phyloP scores from a whole-genome alignment of 2,888 invertebrate genomes.

The Oligia latruncula region DNA sequence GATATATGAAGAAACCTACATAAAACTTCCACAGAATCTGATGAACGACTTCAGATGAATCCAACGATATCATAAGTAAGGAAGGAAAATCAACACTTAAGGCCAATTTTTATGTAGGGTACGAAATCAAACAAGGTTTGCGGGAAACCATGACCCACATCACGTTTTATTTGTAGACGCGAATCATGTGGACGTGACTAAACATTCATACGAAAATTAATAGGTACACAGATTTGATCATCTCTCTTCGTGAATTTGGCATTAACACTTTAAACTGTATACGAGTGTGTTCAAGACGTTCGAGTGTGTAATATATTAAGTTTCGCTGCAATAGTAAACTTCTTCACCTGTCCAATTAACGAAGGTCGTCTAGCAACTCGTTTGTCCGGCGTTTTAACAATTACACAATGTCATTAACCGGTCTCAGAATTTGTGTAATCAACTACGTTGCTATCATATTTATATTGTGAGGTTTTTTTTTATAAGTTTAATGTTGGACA shows the following conservation, averaged over 20 bases:
- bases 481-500: not conserved
- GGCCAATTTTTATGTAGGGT: conserved; percentile 63
- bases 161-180: conserved; percentile 81
- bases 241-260: conserved; percentile 46
- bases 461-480: conserved; percentile 14
- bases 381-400: conserved; percentile 31
- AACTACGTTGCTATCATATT: conserved; percentile 17
- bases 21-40: not conserved
- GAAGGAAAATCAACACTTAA: conserved; percentile 71
- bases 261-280: conserved; percentile 14
- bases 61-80: conserved; percentile 58
- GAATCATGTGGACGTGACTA: conserved; percentile 71
- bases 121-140: conserved; percentile 78
- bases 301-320: conserved; percentile 16
- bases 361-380: conserved; percentile 43
- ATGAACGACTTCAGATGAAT: conserved; percentile 16
- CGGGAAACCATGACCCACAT: conserved; percentile 85
- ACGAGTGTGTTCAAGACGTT: not conserved
- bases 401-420: conserved; percentile 43
- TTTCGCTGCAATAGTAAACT: conserved; percentile 36
- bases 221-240: conserved; percentile 53
- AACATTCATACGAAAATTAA: conserved; percentile 59
- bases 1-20: not conserved
- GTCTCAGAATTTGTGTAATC: conserved; percentile 36
- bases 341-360: conserved; percentile 46